Conservation (phyloP, 2,888 invertebrate species). For the Ashinkailepas kermadecensis region DNA sequence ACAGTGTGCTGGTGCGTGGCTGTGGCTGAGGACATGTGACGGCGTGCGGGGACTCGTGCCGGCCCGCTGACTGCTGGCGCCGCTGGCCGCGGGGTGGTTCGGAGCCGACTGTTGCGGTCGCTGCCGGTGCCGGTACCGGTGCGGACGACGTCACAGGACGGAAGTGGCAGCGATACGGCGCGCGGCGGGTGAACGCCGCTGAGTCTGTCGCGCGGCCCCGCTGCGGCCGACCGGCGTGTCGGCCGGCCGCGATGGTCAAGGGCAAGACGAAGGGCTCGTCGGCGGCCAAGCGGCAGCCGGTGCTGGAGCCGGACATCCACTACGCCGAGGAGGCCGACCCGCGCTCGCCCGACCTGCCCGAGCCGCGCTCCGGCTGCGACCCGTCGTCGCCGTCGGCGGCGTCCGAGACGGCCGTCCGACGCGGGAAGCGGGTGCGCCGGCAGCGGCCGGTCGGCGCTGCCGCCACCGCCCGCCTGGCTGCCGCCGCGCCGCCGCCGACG, state of each 20-base stretch:
- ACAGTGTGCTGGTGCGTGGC: too few relatives aligned
- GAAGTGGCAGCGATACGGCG: background rate
- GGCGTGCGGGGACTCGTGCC: too few relatives aligned
- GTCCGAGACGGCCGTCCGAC: too few relatives aligned
- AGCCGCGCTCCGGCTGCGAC: background rate
- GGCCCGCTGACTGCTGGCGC: too few relatives aligned
- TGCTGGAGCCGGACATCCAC: constrained; percentile 1
- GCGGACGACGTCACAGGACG: background rate
- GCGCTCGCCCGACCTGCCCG: constrained; percentile 8
- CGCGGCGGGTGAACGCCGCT: background rate
- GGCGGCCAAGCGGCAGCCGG: background rate
- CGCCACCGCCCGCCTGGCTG: background rate
- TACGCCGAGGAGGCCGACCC: constrained; percentile 9
- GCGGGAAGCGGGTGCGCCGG: too few relatives aligned
- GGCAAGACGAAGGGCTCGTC: background rate
- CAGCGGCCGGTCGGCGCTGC: too few relatives aligned
- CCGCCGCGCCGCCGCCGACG: background rate
- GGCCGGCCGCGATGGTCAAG: background rate
- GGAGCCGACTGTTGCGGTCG: too few relatives aligned
- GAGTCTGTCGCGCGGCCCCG: too few relatives aligned
- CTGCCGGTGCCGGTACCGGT: too few relatives aligned
- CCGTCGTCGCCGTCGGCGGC: background rate
- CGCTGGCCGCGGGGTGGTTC: too few relatives aligned
- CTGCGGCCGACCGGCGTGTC: background rate
- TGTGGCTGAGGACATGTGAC: too few relatives aligned